Conservation (phyloP, 2,113 vertebrate species). For the Montifringilla adamsi region DNA sequence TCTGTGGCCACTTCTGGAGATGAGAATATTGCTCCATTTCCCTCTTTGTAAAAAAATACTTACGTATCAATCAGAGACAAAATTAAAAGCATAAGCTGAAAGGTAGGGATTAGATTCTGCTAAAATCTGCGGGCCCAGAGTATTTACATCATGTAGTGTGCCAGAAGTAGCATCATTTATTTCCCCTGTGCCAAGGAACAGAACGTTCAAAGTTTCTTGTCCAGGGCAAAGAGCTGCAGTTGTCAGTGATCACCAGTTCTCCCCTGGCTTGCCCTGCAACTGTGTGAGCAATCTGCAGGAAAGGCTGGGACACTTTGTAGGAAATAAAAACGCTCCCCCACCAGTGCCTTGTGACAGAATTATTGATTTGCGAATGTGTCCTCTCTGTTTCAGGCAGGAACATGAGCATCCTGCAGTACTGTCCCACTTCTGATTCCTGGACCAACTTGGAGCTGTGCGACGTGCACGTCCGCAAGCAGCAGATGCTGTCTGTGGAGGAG, state of each 20-base stretch:
- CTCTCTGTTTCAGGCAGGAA: slow-evolving; percentile 84
- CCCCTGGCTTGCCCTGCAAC: not conserved
- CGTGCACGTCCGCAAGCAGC: slow-evolving; percentile 91
- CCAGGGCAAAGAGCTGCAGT: not conserved
- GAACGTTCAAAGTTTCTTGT: not conserved
- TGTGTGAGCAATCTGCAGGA: not conserved
- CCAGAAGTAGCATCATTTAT: not conserved
- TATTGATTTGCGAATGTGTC: not conserved
- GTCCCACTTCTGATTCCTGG: slow-evolving; percentile 86
- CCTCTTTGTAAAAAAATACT: not conserved
- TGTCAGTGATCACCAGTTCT: not conserved
- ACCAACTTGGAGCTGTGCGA: slow-evolving; percentile 81
- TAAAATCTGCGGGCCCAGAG: not conserved
- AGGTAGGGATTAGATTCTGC: not conserved
- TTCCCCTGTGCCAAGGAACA: not conserved
- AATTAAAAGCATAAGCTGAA: not conserved
- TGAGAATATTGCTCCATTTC: not conserved
- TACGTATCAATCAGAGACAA: not conserved
- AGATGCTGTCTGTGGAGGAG: slow-evolving; percentile 96
- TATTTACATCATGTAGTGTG: not conserved
- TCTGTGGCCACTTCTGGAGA: not conserved
- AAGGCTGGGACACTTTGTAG: not conserved
- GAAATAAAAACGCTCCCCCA: not conserved
- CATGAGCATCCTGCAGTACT: slow-evolving; percentile 88
- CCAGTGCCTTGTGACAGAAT: not conserved